Base-by-base conservation (phyloP, 2,797 vertebrate species). In the Pampus argenteus region DNA sequence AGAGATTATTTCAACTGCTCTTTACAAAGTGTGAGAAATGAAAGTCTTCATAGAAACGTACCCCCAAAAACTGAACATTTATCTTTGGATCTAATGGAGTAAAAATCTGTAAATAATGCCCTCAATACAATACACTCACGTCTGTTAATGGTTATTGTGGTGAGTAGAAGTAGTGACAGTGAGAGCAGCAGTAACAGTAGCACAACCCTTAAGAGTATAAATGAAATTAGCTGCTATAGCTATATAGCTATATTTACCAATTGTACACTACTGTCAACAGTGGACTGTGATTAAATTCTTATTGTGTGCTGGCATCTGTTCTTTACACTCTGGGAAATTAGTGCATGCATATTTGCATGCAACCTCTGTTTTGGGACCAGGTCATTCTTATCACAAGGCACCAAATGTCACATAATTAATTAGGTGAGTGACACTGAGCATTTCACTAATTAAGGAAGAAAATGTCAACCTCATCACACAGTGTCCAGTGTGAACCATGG, bases 401-500 rank as follows among this genome's bases (percentile, higher is more conserved):
- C 42, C 36, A 65, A 87, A 65, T 85, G 52, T 56, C 44, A 60
- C 59, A 57, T 84, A 85, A 83, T 88, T 81, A 86, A 58, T 60
- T 0, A 68, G 63, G 64, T 74, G 56, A 80, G 69, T 58, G 50
- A 65, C 57, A 59, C 61, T 68, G 60, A 81, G 47, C 63, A 62
- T 74, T 83, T 79, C 68, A 51, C 78, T 78, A 83, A 85, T 89
- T 82, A 86, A 84, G 66, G 15, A 11, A 42, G 58, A 1, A 85
- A 88, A 91, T 87, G 77, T 80, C 60, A 81, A 51, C 11, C 59
- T 66, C 7, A 55, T 54, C 29, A 25, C 51, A 68, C 22, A 15
- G 55, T 67, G 47, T 73, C 56, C 17, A 34, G 50, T 72, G 55
- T 66, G 59, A 81, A 60, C 44, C 20, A 31, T 36, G 82, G 61